phyloP scores from a whole-genome alignment of 2,797 vertebrate genomes.

The Psittacula derbiana region DNA sequence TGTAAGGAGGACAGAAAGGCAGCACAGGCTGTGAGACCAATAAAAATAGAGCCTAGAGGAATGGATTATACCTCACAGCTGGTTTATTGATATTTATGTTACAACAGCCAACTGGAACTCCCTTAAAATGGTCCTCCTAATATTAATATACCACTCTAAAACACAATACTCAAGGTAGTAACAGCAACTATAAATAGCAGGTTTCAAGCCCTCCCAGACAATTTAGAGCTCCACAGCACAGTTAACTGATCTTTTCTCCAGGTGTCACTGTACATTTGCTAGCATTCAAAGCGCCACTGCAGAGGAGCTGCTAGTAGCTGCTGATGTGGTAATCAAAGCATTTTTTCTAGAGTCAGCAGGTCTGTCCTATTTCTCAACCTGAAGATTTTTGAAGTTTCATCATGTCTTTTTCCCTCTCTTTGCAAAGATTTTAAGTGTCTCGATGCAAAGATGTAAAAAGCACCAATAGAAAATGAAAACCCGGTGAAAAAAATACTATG shows the following conservation, averaged over 20 bases:
- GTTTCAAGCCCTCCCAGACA: neutral
- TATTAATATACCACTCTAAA: slow-evolving; percentile 17
- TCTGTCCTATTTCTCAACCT: neutral
- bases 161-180: slow-evolving; percentile 13
- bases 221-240: neutral
- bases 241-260: neutral
- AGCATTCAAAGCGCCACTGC: neutral
- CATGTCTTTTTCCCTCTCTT: neutral
- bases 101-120: slow-evolving; percentile 24
- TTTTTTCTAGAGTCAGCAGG: slow-evolving; percentile 31
- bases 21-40: neutral
- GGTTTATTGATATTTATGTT: slow-evolving; percentile 47
- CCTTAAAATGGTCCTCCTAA: slow-evolving; percentile 1
- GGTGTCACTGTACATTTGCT: neutral
- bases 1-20: slow-evolving; percentile 23
- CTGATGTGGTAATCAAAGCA: neutral
- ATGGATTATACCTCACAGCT: slow-evolving; percentile 2
- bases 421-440: neutral
- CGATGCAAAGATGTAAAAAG: neutral
- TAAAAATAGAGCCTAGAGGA: slow-evolving; percentile 43
- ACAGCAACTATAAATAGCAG: slow-evolving; percentile 46
- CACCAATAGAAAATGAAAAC: neutral
- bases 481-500: neutral
- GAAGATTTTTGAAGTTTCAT: neutral
- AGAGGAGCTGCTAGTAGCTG: slow-evolving; percentile 28